A percentile compares a stretch with the other conserved stretches of the same genome.
These are phyloP conservation scores for Erpornis zantholeuca DNA, from an alignment of 2,113 vertebrate genomes.

Conservation along the genomic window DNA sequence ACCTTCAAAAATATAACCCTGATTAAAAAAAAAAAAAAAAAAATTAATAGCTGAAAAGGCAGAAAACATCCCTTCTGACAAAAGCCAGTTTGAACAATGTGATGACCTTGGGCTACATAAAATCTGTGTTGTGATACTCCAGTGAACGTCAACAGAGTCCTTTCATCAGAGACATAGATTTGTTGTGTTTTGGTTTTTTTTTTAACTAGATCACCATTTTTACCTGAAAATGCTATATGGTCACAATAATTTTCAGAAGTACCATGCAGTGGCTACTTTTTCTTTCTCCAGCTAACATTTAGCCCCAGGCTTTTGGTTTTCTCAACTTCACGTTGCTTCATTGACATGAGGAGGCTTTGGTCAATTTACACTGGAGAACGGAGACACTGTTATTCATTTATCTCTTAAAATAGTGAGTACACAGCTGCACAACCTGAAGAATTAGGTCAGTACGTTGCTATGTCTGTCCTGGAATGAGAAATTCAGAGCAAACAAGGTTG, in stretches of 20 bases:
- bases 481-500: conserved; percentile 38
- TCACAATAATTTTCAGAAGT: not conserved
- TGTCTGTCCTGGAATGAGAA: conserved; percentile 36
- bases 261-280: not conserved
- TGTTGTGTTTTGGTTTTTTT: too few species aligned
- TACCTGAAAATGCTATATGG: not conserved
- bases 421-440: conserved; percentile 21
- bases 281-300: not conserved
- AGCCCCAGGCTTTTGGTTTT: not conserved
- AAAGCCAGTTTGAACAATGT: not conserved
- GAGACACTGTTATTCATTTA: conserved; percentile 10
- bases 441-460: conserved; percentile 12
- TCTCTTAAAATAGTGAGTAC: conserved; percentile 43
- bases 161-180: not conserved
- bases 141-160: not conserved
- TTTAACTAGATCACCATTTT: not conserved
- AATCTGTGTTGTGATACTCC: not conserved
- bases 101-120: not conserved
- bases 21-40: not conserved
- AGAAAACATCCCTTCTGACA: conserved; percentile 9
- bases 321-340: not conserved
- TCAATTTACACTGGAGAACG: not conserved
- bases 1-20: conserved; percentile 47
- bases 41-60: not conserved
- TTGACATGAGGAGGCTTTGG: not conserved